Evolutionary conservation across 2,797 vertebrate genomes (phyloP), one percentile per base, ranked within the genome.

Genomic region (Sebastes variabilis): DNA sequence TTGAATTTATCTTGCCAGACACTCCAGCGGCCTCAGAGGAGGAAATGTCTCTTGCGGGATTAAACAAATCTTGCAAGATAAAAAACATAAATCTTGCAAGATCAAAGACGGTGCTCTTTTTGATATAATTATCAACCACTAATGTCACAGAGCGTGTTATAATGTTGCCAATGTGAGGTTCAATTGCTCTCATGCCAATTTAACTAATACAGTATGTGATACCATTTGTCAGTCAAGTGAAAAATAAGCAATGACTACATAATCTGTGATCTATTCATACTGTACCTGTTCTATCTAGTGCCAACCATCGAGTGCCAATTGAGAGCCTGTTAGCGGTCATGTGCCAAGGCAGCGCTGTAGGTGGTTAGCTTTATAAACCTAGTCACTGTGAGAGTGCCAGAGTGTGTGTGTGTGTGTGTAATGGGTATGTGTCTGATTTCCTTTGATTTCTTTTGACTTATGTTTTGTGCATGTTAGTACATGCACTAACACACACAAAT

Each of bases 201-300:
- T 80, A 72, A 77, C 65, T 55, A 75, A 83, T 42, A 81, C 1
- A 3, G 77, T 75, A 46, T 75, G 69, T 84, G 82, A 86, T 87
- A 76, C 86, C 22, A 82, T 89, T 82, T 81, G 78, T 88, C 90
- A 91, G 76, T 89, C 85, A 89, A 86, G 77, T 86, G 83, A 90
- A 87, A 90, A 89, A 91, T 85, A 85, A 85, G 87, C 83, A 85
- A 82, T 80, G 86, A 90, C 83, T 84, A 81, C 68, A 87, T 80
- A 67, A 86, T 87, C 79, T 92, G 84, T 91, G 90, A 93, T 83
- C 89, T 88, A 84, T 83, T 77, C 83, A 74, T 79, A 84, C 38
- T 42, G 14, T 42, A 42, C 85, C 72, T 84, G 84, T 92, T 91
- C 86, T 25, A 89, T 88, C 82, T 82, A 55, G 71, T 87, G 90